These are phyloP conservation scores for Centropus unirufus DNA, from an alignment of 2,113 vertebrate genomes.

Conservation along the genomic window DNA sequence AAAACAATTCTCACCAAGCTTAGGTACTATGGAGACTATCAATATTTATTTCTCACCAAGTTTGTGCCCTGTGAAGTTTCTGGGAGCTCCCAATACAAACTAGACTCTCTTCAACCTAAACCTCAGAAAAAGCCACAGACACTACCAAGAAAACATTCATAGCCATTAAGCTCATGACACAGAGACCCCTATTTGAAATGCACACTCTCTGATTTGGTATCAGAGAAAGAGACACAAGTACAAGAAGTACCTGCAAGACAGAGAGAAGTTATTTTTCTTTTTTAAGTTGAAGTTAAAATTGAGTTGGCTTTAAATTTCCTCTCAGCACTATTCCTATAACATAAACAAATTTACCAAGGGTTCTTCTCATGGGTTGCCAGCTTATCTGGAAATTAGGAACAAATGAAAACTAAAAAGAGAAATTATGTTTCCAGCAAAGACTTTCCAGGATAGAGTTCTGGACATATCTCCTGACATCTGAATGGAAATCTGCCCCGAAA, in stretches of 20 bases:
- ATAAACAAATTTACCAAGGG: not conserved
- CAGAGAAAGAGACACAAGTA: not conserved
- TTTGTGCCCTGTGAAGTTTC: not conserved
- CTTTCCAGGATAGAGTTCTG: not conserved
- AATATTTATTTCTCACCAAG: not conserved
- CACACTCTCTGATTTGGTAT: not conserved
- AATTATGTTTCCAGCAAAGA: not conserved
- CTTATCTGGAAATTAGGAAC: not conserved
- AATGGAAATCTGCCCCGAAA: not conserved
- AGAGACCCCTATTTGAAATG: not conserved
- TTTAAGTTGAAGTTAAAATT: not conserved
- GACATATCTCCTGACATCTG: not conserved
- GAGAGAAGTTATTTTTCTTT: not conserved
- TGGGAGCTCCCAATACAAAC: not conserved
- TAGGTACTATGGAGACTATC: not conserved
- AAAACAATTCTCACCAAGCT: not conserved
- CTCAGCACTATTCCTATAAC: not conserved
- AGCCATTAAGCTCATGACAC: not conserved
- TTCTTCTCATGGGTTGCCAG: not conserved
- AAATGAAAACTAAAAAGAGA: not conserved
- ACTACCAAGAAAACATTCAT: not conserved
- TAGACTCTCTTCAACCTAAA: not conserved
- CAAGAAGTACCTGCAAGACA: not conserved
- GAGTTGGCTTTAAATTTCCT: not conserved
- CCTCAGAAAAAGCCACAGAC: not conserved